These are phyloP conservation scores for Raja brachyura DNA, from an alignment of 2,113 vertebrate species.

Conservation along the genomic window DNA sequence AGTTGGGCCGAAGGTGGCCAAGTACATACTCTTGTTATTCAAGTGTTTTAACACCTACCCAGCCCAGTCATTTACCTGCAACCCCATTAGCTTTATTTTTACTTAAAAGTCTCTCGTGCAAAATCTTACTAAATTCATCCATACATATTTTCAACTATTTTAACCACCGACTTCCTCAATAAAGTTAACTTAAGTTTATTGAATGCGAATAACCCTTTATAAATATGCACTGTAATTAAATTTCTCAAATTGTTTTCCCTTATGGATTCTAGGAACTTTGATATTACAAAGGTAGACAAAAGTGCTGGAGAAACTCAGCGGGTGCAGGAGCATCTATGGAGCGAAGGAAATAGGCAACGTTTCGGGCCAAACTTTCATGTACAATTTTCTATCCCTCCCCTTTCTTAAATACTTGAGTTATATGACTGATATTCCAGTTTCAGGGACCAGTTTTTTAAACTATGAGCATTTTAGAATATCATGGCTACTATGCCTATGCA, in stretches of 20 bases:
- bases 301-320: no score
- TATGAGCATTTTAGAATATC: background rate
- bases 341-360: no score
- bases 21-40: no score
- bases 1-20: no score
- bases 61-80: background rate
- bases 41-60: background rate
- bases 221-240: background rate
- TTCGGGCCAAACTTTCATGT: no score
- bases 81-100: background rate
- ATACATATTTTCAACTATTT: background rate
- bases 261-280: no score
- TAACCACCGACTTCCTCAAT: background rate
- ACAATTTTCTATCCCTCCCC: no score
- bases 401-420: no score
- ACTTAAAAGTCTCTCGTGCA: background rate
- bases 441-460: background rate
- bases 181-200: background rate
- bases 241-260: background rate
- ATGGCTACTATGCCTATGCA: background rate
- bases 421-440: background rate
- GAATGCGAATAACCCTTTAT: background rate
- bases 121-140: background rate
- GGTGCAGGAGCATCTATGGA: no score
- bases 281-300: no score